Evolutionary conservation across 2,797 vertebrate genomes (phyloP), one percentile per base, ranked within the genome.

Genomic region (Danio aesculapii): DNA sequence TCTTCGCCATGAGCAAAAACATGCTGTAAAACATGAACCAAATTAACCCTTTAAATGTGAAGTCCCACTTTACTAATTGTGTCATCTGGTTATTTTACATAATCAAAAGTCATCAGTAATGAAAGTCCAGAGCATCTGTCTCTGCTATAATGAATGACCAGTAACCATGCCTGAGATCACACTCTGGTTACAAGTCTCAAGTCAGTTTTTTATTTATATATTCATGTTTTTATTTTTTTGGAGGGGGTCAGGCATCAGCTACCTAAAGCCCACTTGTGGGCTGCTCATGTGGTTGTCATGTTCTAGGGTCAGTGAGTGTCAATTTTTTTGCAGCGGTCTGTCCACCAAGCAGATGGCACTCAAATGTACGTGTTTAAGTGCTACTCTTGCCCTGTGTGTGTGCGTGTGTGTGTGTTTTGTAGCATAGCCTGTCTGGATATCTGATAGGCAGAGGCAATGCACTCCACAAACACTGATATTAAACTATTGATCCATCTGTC

Each of bases 291-390:
- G 77, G 19, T 71, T 71, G 77, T 57, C 69, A 57, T 80, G 90
- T 86, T 82, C 79, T 83, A 90, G 89, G 90, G 92, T 92, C 92
- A 90, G 89, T 90, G 87, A 89, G 88, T 91, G 90, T 71, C 91
- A 90, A 89, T 92, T 90, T 90, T 91, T 90, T 90, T 88, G 91
- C 86, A 57, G 68, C 72, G 81, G 84, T 79, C 84, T 89, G 86
- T 87, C 86, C 83, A 72, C 80, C 39, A 79, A 86, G 63, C 89
- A 90, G 85, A 88, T 90, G 89, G 87, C 68, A 82, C 83, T 55
- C 39, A 19, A 63, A 71, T 77, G 69, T 4, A 43, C 30, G 47
- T 67, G 81, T 79, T 47, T 69, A 66, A 83, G 77, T 50, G 43
- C 50, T 61, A 13, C 21, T 19, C 50, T 16, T 75, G 52, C 1